These are phyloP conservation scores for Rhea pennata DNA, from an alignment of 2,113 vertebrate species.

Conservation along the genomic window DNA sequence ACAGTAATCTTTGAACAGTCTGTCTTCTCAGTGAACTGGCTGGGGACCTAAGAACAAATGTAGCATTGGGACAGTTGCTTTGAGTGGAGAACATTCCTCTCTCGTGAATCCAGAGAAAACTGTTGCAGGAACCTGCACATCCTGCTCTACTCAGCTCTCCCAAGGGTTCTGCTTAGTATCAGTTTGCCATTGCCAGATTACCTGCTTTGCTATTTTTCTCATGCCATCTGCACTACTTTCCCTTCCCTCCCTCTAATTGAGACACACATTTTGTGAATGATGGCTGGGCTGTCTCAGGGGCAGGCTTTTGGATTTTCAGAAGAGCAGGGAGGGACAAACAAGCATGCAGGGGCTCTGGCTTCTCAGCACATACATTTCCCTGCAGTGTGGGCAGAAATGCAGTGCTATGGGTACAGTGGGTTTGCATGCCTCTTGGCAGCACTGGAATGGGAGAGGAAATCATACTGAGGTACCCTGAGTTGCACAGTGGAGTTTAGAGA, in stretches of 20 bases:
- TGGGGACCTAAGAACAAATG: not conserved
- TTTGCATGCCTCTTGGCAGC: not conserved
- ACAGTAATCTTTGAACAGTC: rapidly evolving
- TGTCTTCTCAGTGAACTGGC: not conserved
- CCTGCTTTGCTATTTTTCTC: not conserved
- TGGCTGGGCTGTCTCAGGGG: not conserved
- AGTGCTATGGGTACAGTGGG: rapidly evolving
- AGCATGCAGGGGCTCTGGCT: rapidly evolving
- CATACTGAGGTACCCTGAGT: not conserved
- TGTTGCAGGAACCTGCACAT: not conserved
- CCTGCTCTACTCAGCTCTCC: not conserved
- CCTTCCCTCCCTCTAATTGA: not conserved
- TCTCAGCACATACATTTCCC: rapidly evolving
- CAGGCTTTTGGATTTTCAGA: not conserved
- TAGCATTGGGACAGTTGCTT: not conserved
- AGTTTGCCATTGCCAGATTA: not conserved
- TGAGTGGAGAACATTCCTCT: not conserved
- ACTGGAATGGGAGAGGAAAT: not conserved
- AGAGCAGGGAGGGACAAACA: not conserved
- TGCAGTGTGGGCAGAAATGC: not conserved
- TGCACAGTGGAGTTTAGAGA: not conserved
- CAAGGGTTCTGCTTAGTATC: not conserved
- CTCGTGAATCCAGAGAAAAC: not conserved
- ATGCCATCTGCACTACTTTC: not conserved
- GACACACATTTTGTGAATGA: not conserved